Base-by-base conservation (phyloP, 2,113 vertebrate genomes). In the Clarias macrocephalus region DNA sequence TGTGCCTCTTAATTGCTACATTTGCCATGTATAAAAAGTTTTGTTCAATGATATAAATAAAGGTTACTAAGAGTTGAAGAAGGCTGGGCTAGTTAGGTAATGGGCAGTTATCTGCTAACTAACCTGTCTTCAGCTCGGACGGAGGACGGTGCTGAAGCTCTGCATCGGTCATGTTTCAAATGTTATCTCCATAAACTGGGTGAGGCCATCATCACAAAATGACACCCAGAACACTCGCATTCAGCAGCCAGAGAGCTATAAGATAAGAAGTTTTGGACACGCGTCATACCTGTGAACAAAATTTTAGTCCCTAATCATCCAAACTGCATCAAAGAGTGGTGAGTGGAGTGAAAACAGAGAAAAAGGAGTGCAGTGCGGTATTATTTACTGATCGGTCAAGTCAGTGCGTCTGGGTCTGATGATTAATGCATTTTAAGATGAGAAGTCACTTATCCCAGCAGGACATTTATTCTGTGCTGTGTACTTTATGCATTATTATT, bases 271-370 rank as follows among this genome's bases (percentile, higher is more conserved):
- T 37, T 3, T 52, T 42, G 0, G 2, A 8, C 37, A 68, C 28
- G 5, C 19, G 60, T 75, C 8, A 28, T 37, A 52, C 60, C 56
- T 19, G 56, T 30, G 19, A n/a, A 21, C 16, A 57, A 30, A 84
- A 54, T 52, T 83, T 52, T 83, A 11, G 33, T 52, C 19, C 16
- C 10, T 72, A 83, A 30, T 48, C 80, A 76, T 70, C 73, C 86
- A 82, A 21, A 87, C 59, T 87, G 76, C 1, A 52, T 75, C 1
- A 60, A 5, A 28, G 19, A 60, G 30, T 33, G 30, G 54, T 75
- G 37, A 75, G 21, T 48, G 33, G 70, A 84, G 15, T n/a, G 8
- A 42, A 25, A 75, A 48, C 37, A 1, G 65, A 68, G 15, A 23
- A 52, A 62, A 83, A n/a, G 79, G 30, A 23, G 68, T 33, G 57